A percentile compares a stretch with the other conserved stretches of the same genome.
Evolutionary conservation across 2,113 vertebrate species (phyloP).

Genomic region (Indicator maculatus): DNA sequence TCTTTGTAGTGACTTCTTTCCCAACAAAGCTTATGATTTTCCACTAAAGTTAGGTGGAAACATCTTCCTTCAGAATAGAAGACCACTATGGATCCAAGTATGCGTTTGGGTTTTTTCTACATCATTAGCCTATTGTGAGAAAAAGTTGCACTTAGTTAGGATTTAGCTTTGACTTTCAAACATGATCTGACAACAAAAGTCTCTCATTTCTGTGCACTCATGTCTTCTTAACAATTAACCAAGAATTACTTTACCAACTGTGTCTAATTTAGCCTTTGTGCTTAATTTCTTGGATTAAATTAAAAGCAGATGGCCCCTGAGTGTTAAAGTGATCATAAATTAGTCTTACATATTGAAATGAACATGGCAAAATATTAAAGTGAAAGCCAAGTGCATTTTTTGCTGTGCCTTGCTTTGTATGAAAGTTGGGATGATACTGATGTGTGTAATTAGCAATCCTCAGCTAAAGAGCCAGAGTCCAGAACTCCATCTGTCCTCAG

Average conservation of each 20-base stretch:
- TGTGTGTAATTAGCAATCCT: neutral
- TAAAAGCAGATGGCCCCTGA: slow-evolving; percentile 55
- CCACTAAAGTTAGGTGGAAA: neutral
- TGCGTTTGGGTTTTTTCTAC: neutral
- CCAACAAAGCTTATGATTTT: neutral
- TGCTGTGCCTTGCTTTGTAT: neutral
- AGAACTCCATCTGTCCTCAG: neutral
- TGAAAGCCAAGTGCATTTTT: neutral
- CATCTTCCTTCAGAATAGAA: neutral
- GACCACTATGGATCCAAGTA: neutral
- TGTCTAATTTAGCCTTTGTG: slow-evolving; percentile 60
- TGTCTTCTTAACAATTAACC: slow-evolving; percentile 46
- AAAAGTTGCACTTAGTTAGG: neutral
- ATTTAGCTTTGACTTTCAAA: slow-evolving; percentile 5
- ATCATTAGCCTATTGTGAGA: neutral
- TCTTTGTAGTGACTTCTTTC: neutral
- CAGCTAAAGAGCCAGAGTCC: neutral
- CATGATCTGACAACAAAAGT: neutral
- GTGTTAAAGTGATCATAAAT: slow-evolving; percentile 47
- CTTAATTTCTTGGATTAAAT: slow-evolving; percentile 65
- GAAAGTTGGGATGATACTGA: neutral
- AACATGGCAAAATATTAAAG: slow-evolving; percentile 35
- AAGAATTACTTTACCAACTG: slow-evolving; percentile 63
- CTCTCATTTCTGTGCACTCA: neutral
- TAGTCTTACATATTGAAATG: slow-evolving; percentile 48